Conservation (phyloP, 2,797 vertebrate species). For the Furcifer pardalis region DNA sequence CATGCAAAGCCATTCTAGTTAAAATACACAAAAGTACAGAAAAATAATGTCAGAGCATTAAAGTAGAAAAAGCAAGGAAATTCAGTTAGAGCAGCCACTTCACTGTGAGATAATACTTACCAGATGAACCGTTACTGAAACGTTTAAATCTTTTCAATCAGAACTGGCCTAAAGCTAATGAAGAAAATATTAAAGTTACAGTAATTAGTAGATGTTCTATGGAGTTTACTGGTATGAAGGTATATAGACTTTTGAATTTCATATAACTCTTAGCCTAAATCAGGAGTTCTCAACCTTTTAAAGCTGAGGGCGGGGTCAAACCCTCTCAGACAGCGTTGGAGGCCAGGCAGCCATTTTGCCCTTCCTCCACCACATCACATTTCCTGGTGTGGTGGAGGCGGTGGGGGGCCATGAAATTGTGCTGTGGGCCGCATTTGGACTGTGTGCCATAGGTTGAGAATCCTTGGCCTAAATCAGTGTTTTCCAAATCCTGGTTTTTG, state of each 20-base stretch:
- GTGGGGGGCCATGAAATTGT: too few species aligned
- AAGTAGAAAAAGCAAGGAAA: slow-evolving; percentile 47
- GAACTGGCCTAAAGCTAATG: slow-evolving; percentile 18
- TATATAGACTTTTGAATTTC: background rate
- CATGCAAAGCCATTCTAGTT: slow-evolving; percentile 27
- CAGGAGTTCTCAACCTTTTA: too few species aligned
- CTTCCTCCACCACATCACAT: too few species aligned
- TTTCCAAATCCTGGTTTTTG: too few species aligned
- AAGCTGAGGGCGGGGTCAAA: too few species aligned
- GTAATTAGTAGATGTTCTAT: slow-evolving; percentile 3
- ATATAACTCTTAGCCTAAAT: background rate
- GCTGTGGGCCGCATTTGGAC: too few species aligned
- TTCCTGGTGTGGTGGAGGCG: too few species aligned
- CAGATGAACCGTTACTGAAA: slow-evolving; percentile 39
- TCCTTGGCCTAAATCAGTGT: too few species aligned
- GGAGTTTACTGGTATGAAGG: background rate
- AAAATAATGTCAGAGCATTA: slow-evolving; percentile 3
- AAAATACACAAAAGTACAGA: background rate
- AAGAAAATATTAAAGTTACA: slow-evolving; percentile 36
- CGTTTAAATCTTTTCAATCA: background rate
- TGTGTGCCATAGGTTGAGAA: too few species aligned
- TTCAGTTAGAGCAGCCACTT: slow-evolving; percentile 29
- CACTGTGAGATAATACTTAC: slow-evolving; percentile 36
- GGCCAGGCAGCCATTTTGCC: too few species aligned
- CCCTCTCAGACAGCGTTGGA: too few species aligned